These are phyloP conservation scores for Diaprepes abbreviatus DNA, from an alignment of 2,888 invertebrate genomes.

Conservation along the genomic window DNA sequence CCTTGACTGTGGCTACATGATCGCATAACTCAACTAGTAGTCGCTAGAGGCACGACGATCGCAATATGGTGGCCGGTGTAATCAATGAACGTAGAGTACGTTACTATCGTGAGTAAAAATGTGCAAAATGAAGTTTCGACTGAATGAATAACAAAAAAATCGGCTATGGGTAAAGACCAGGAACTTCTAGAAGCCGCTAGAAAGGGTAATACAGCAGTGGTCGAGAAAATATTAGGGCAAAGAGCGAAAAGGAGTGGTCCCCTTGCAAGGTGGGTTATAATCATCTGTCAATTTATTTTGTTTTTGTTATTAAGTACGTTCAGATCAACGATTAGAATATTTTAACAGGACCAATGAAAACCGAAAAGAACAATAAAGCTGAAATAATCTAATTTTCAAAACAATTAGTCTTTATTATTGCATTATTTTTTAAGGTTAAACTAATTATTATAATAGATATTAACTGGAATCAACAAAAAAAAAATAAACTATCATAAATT, in stretches of 20 bases:
- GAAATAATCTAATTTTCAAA: background rate
- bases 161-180: conserved; percentile 93
- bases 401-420: background rate
- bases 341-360: background rate
- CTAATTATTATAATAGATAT: conserved; percentile 4
- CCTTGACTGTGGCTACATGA: background rate
- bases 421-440: background rate
- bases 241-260: conserved; percentile 94
- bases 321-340: background rate
- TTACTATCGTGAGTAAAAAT: conserved; percentile 64
- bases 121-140: conserved; percentile 61
- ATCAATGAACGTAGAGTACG: conserved; percentile 82
- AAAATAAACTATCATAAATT: background rate
- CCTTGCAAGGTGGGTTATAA: conserved; percentile 84
- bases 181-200: conserved; percentile 96
- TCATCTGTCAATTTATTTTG: conserved; percentile 44
- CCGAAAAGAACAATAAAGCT: background rate
- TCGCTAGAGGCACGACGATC: conserved; percentile 66
- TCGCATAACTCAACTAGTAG: conserved; percentile 56
- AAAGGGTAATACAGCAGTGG: conserved; percentile 88
- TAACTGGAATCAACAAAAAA: background rate
- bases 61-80: conserved; percentile 79
- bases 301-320: conserved; percentile 37
- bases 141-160: conserved; percentile 60
- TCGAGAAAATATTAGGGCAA: conserved; percentile 92